Base-by-base conservation (phyloP, 2,797 vertebrate species). In the Emydoidea blandingii region DNA sequence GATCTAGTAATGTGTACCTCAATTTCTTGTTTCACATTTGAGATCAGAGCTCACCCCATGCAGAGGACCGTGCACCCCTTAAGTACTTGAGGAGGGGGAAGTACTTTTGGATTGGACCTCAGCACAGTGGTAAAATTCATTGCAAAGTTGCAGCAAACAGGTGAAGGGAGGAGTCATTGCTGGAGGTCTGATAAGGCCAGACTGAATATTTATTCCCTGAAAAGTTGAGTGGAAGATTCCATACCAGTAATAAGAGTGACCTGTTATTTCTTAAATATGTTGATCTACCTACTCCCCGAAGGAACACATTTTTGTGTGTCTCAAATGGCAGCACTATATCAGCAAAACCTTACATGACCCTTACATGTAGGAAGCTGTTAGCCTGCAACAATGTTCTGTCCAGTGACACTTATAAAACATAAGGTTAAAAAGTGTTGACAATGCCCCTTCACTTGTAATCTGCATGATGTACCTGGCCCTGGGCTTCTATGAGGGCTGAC, bases 91-190 rank as follows among this genome's bases (percentile, higher is more conserved):
- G 44, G 11, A 41, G 23, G 12, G 3, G 27, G 41, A 44, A 29
- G 23, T 16, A 76, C 37, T 14, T 76, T 25, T 76, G 14, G 25
- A 41, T 9, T 76, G 74, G 12, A 25, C 25, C 31, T n/a, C 54
- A 81, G 57, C 79, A 44, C 34, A 56, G 16, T 56, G 56, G 59
- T 31, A 62, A 7, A n/a, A 62, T 19, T 84, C 81, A 90, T 50
- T 29, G 31, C 0, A 50, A 34, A 50, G 50, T 11, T 3, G 31
- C 78, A 50, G 49, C 78, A 21, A n/a, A 79, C 49, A 80, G 29
- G 10, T 6, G 31, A 52, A 10, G 79, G 6, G 11, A 49, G 27
- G 12, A 31, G 29, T 21, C 41, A 29, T 5, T 0, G 0, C 3
- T 15, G 37, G 44, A 21, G 83, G 25, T 2, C 21, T 16, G 25